Evolutionary conservation across 2,888 invertebrate species (phyloP).

Genomic region (Microplitis deprimator): DNA sequence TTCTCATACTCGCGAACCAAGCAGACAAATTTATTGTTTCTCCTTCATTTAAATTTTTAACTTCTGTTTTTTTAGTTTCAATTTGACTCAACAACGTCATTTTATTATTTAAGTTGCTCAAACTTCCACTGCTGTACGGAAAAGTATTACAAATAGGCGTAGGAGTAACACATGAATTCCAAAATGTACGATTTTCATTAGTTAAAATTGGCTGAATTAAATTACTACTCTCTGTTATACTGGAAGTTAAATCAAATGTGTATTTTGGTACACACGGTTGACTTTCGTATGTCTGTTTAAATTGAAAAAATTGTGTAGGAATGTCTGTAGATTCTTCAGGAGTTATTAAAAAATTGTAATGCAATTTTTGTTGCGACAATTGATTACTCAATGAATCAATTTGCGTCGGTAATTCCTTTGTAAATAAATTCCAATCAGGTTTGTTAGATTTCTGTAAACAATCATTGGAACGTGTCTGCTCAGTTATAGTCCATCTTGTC

Average conservation of each 20-base stretch:
- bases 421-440: slow-evolving; percentile 14
- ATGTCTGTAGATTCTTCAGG: not conserved
- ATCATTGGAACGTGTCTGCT: slow-evolving; percentile 32
- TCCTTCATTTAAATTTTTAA: slow-evolving; percentile 50
- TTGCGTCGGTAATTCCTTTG: slow-evolving; percentile 14
- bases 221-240: not conserved
- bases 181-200: slow-evolving; percentile 18
- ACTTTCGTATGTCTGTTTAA: not conserved
- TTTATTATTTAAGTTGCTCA: slow-evolving; percentile 46
- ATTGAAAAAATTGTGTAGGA: slow-evolving; percentile 6
- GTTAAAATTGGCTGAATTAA: not conserved
- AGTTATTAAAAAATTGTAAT: slow-evolving; percentile 25
- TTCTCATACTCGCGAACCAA: slow-evolving; percentile 67
- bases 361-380: slow-evolving; percentile 11
- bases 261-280: slow-evolving; percentile 2
- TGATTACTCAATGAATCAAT: not conserved
- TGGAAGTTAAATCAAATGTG: slow-evolving; percentile 1
- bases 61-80: slow-evolving; percentile 54
- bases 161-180: slow-evolving; percentile 22
- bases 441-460: not conserved
- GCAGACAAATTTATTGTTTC: slow-evolving; percentile 65
- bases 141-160: slow-evolving; percentile 21
- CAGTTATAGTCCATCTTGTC: slow-evolving; percentile 66
- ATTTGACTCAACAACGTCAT: slow-evolving; percentile 65
- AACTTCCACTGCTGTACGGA: slow-evolving; percentile 20